Conservation (phyloP, 2,888 invertebrate species). For the Tortrix viridana region DNA sequence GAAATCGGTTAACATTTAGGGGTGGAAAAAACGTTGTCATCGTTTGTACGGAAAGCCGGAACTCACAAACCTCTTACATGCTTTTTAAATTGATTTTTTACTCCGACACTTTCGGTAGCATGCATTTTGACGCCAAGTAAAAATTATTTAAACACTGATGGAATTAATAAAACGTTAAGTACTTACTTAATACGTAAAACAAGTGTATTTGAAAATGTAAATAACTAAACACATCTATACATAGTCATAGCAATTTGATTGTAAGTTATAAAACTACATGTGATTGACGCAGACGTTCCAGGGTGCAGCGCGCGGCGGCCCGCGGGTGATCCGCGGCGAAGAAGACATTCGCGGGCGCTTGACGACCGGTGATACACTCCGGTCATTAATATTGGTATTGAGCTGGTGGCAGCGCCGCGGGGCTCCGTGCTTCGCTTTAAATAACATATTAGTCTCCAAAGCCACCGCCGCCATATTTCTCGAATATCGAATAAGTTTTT, state of each 20-base stretch:
- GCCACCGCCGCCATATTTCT: constrained; percentile 76
- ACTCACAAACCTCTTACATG: too few species aligned
- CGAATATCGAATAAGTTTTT: constrained; percentile 64
- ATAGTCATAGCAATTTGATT: too few species aligned
- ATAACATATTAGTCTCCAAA: constrained; percentile 79
- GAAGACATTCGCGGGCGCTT: constrained; percentile 67
- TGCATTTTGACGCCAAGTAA: constrained; percentile 1
- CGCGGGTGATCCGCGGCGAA: constrained; percentile 47
- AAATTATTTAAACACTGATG: too few species aligned
- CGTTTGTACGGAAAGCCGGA: too few species aligned
- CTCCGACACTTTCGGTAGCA: constrained; percentile 28
- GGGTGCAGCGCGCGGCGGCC: constrained; percentile 36
- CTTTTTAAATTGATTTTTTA: constrained; percentile 8
- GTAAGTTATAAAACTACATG: too few species aligned
- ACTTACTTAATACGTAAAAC: too few species aligned
- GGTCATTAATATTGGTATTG: constrained; percentile 77
- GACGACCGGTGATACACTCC: constrained; percentile 64
- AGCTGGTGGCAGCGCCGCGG: constrained; percentile 74
- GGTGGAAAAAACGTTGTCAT: too few species aligned
- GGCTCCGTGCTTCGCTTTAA: constrained; percentile 66
- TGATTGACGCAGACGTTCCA: too few species aligned
- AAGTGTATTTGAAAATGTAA: too few species aligned
- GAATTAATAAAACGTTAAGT: too few species aligned
- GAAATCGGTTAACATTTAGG: too few species aligned
- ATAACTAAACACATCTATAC: too few species aligned